A percentile compares a stretch with the other conserved stretches of the same genome.
Evolutionary conservation across 2,113 vertebrate genomes (phyloP).

Genomic region (Cryptotis parvus): DNA sequence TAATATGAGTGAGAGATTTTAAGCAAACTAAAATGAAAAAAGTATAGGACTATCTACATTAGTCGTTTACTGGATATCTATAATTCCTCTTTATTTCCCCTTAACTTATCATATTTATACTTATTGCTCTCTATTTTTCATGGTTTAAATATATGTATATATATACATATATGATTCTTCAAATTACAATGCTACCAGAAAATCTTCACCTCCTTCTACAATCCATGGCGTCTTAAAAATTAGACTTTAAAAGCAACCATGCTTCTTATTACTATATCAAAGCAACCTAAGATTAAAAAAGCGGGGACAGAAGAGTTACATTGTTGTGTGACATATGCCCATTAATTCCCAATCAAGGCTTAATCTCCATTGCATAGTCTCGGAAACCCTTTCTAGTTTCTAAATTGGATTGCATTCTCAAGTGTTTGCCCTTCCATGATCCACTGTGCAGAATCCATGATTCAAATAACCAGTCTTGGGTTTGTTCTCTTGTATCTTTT

Average conservation of each 20-base stretch:
- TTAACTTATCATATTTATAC: neutral
- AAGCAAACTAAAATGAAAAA: neutral
- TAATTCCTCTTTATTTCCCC: neutral
- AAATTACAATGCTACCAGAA: neutral
- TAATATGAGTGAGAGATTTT: neutral
- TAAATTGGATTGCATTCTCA: neutral
- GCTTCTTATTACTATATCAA: neutral
- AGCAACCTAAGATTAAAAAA: neutral
- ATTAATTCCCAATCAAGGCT: neutral
- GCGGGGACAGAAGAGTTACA: neutral
- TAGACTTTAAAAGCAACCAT: neutral
- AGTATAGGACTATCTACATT: neutral
- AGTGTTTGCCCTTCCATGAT: neutral
- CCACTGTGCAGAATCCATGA: accelerated
- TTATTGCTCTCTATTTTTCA: neutral
- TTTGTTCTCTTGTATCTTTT: neutral
- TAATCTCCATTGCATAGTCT: neutral
- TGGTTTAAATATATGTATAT: neutral
- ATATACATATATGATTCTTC: neutral
- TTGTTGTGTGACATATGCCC: neutral
- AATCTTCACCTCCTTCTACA: neutral
- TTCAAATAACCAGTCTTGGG: neutral
- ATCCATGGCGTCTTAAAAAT: neutral
- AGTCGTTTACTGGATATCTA: neutral
- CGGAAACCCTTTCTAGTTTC: neutral